Conservation (phyloP, 1,140 invertebrate genomes). For the Macrosteles quadrilineatus region DNA sequence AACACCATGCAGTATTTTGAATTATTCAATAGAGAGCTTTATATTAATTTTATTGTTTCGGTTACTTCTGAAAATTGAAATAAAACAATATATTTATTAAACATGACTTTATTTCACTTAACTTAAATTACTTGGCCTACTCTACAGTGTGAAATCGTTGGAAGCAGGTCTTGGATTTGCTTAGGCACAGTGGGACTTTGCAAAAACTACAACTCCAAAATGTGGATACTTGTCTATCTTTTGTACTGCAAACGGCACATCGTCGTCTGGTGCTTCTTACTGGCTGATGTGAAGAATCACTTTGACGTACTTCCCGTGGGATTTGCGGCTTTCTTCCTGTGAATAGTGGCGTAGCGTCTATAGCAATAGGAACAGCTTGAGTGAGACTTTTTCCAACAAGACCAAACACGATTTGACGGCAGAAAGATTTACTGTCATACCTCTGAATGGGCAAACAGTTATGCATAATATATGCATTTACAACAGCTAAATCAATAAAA, state of each 20-base stretch:
- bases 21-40: too few species aligned
- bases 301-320: slow-evolving; percentile 29
- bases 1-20: too few species aligned
- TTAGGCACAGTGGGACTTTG: slow-evolving; percentile 31
- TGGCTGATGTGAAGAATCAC: slow-evolving; percentile 34
- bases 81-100: too few species aligned
- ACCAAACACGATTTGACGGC: slow-evolving; percentile 19
- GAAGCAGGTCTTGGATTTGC: slow-evolving; percentile 28
- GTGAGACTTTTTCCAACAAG: neutral
- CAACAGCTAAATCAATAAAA: slow-evolving; percentile 44
- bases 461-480: slow-evolving; percentile 46
- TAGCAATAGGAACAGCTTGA: neutral
- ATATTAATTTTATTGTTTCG: too few species aligned
- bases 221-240: slow-evolving; percentile 30
- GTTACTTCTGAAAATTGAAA: too few species aligned
- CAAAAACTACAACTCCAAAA: slow-evolving; percentile 21
- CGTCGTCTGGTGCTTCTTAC: slow-evolving; percentile 25
- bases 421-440: slow-evolving; percentile 22
- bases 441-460: slow-evolving; percentile 18
- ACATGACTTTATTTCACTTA: too few species aligned
- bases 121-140: too few species aligned
- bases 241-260: slow-evolving; percentile 39
- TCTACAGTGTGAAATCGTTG: slow-evolving; percentile 27
- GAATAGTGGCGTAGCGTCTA: slow-evolving; percentile 18
- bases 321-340: slow-evolving; percentile 28